Evolutionary conservation across 2,888 invertebrate genomes (phyloP), one percentile per base, ranked within the genome.

Genomic region (Dolichomitus sp.): DNA sequence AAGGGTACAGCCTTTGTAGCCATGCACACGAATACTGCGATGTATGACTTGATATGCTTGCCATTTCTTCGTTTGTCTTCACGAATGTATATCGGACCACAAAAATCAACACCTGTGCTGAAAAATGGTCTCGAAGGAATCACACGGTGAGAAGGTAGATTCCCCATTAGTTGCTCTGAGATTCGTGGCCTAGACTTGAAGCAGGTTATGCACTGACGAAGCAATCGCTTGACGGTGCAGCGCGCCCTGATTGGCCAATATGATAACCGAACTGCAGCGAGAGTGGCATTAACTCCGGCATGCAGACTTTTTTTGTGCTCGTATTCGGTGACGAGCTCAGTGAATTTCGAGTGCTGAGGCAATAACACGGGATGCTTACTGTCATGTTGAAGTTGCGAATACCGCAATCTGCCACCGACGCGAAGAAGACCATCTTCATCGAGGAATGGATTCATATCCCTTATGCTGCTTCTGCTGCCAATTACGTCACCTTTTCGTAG

Each of bases 391-490:
- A 65, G 65, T 40, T 86, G 87, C 33, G 80, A 82, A 57, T 73
- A 76, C 2, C 84, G 7, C 1, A 65, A 27, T 45, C 65, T 42
- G 6, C 65, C 40, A 0, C 65, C 65, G 0, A 87, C 85, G 54
- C 84, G 66, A 9, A 87, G 30, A 2, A 86, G 19, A 9, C 78
- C 84, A 9, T 74, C 59, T 4, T 73, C 19, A 68, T 86, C 85
- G 5, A 87, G 4, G 54, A 82, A 84, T 42, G 85, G 85, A 19
- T 5, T 45, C n/a, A 50, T 42, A 2, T 42, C 42, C 42, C 2
- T 42, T 12, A 42, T 11, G 1, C 2, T 42, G 42, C 42, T 42
- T 42, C 42, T 42, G 9, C 1, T 42, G 11, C 1, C 3, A 42
- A 42, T 0, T 1, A 9, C 2, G 12, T 12, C 11, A 42, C 42